Percentiles rank a stretch among this genome's conserved stretches.
phyloP scores from a whole-genome alignment of 2,113 vertebrate species.

The Rhipidura dahli region DNA sequence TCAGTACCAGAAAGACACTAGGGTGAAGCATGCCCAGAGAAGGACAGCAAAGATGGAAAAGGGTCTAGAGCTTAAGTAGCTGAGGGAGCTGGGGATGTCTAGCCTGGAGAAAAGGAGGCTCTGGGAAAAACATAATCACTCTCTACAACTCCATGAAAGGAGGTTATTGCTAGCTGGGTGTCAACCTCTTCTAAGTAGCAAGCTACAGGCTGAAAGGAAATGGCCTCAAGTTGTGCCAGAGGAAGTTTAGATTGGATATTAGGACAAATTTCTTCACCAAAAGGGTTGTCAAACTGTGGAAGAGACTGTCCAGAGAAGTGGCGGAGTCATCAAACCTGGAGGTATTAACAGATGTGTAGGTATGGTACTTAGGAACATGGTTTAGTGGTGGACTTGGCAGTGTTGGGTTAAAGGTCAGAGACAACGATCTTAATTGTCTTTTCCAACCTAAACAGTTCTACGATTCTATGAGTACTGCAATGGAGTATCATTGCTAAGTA shows the following conservation, averaged over 20 bases:
- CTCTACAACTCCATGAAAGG: neutral
- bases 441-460: neutral
- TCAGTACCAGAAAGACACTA: neutral
- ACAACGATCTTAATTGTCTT: too few relatives aligned
- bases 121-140: rapidly evolving
- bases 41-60: neutral
- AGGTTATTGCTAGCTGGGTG: neutral
- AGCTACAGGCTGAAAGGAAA: neutral
- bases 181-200: neutral
- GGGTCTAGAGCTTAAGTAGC: neutral
- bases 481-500: neutral
- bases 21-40: neutral
- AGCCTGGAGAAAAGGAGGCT: neutral
- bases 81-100: neutral
- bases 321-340: neutral
- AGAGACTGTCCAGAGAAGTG: neutral
- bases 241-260: neutral
- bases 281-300: neutral
- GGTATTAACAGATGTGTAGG: neutral
- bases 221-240: neutral
- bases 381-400: neutral
- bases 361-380: neutral
- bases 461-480: rapidly evolving
- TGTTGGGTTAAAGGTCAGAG: neutral
- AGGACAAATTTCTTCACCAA: neutral